Base-by-base conservation (phyloP, 2,797 vertebrate genomes). In the Avahi laniger region DNA sequence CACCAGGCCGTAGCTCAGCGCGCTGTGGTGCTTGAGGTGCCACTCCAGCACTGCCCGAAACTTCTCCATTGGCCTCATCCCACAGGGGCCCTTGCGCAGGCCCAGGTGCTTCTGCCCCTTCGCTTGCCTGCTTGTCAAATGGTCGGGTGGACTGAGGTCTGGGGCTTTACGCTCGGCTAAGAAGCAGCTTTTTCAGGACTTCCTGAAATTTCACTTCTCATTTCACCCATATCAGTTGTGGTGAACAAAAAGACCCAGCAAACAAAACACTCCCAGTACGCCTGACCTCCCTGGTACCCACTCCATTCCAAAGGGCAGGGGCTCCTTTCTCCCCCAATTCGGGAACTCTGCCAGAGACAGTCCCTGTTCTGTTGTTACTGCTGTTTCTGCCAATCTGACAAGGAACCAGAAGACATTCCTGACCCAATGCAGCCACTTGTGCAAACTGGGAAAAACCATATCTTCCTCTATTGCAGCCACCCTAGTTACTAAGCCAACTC, bases 1-100 rank as follows among this genome's bases (percentile, higher is more conserved):
- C 24, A 99, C 89, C 0, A 93, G 1, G 11, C 99, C 97, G 2
- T 98, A 99, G 6, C 98, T 81, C 14, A 99, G 46, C 18, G 82
- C 20, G 1, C 30, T 94, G 92, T 98, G 97, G 63, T 98, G 88
- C 18, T 89, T 97, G 26, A 92, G 78, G 38, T 48, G 97, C 59
- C 99, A 92, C 63, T 97, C 92, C 35, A 99, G 1, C 0, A 94
- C 41, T 0, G 2, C 0, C 0, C 2, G 97, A 7, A 99, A 96
- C 48, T 80, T 98, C 0, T 99, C 92, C 99, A 99, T 99, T 43
- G 86, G 26, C 15, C 15, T 8, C 5, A 8, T 46, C 0, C 4
- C 2, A 2, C 10, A 0, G 41, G 52, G 30, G 0, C 14, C 73
- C 17, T 1, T 2, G 20, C 6, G 13, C 20, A 2, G 17, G 14